These are phyloP conservation scores for Nemurella pictetii DNA, from an alignment of 2,888 invertebrate species.

Conservation along the genomic window DNA sequence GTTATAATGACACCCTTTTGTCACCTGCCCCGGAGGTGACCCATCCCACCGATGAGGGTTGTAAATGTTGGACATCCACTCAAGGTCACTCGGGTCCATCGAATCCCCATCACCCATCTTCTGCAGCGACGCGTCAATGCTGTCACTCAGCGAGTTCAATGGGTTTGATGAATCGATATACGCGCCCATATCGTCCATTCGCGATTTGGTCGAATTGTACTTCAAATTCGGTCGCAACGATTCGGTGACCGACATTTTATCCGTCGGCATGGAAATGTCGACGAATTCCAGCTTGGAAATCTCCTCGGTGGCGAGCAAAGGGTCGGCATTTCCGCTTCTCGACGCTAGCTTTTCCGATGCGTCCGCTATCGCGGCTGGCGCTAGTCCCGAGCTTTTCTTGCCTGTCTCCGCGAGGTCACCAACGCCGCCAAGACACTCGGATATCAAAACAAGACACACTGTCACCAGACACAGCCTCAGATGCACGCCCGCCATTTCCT, in stretches of 20 bases:
- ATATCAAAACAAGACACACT: not conserved
- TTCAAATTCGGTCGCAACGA: not conserved
- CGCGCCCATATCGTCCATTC: not conserved
- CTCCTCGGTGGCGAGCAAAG: not conserved
- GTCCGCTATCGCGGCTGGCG: not conserved
- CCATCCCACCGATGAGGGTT: conserved; percentile 65
- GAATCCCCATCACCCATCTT: not conserved
- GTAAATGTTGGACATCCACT: conserved; percentile 67
- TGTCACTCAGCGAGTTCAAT: not conserved
- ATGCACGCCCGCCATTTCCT: not conserved
- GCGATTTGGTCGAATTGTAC: not conserved
- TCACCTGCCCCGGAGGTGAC: conserved; percentile 54
- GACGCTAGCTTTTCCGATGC: not conserved
- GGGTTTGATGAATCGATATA: not conserved
- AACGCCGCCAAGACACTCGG: not conserved
- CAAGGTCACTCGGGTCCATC: conserved; percentile 50
- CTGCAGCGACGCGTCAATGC: not conserved
- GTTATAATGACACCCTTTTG: conserved; percentile 59
- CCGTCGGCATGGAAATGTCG: not conserved
- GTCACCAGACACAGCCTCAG: not conserved
- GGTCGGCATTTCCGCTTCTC: not conserved
- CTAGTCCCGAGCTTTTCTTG: not conserved
- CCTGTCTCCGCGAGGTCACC: not conserved
- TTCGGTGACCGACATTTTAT: not conserved
- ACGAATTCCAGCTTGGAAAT: conserved; percentile 18